Percentiles rank a stretch among this genome's conserved stretches.
Evolutionary conservation across 53 echinoderm and acorn worm species (phyloP).

Genomic region (Arbacia lixula): DNA sequence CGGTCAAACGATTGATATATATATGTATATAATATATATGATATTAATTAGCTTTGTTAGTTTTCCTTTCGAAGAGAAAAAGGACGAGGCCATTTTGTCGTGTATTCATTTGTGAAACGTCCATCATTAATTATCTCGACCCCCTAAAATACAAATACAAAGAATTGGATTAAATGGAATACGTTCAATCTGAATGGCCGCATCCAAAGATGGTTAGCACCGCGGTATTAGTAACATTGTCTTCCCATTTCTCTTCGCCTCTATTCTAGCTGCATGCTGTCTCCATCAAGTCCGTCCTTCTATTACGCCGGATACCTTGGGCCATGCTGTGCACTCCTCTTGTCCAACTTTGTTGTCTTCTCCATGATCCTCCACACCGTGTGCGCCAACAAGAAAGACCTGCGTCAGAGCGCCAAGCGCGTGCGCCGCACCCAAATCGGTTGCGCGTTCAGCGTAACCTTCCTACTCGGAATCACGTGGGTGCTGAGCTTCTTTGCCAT

Average conservation of each 20-base stretch:
- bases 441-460: constrained; percentile 87
- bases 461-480: constrained; percentile 90
- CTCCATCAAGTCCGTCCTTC: constrained; percentile 55
- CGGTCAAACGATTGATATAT: too few species aligned
- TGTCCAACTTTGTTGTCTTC: constrained; percentile 81
- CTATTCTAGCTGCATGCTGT: constrained; percentile 74
- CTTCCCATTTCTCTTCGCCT: background rate
- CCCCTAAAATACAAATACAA: too few species aligned
- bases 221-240: too few species aligned
- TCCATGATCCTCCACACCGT: constrained; percentile 77
- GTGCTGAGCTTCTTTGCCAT: constrained; percentile 81
- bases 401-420: constrained; percentile 47
- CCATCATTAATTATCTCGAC: too few species aligned
- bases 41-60: too few species aligned
- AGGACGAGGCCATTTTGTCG: too few species aligned
- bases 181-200: too few species aligned
- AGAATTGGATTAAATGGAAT: too few species aligned
- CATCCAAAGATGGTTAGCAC: too few species aligned
- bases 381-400: constrained; percentile 68
- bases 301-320: constrained; percentile 83
- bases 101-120: too few species aligned
- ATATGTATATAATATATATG: too few species aligned
- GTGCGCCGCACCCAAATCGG: constrained; percentile 88
- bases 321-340: constrained; percentile 75
- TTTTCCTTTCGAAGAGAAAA: too few species aligned